Conservation (phyloP, 2,113 vertebrate species). For the Bufo gargarizans region DNA sequence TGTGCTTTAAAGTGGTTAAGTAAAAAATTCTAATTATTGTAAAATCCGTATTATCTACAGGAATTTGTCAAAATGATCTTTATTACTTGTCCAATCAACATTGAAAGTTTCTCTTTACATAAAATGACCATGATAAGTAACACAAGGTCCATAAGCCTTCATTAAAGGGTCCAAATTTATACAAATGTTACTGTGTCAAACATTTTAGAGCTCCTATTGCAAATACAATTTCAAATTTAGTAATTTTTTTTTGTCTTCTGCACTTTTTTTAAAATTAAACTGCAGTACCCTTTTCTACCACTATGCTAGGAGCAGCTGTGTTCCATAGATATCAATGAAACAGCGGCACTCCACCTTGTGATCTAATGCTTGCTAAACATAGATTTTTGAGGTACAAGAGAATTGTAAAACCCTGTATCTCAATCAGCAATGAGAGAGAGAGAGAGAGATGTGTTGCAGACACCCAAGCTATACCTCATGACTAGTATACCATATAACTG, state of each 20-base stretch:
- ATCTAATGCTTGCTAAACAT: not conserved
- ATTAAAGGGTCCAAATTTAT: not conserved
- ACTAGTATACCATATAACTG: no score
- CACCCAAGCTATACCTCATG: not conserved
- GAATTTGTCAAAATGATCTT: not conserved
- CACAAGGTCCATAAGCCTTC: not conserved
- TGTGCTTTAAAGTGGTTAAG: not conserved
- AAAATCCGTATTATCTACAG: not conserved
- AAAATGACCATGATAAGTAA: not conserved
- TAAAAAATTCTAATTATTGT: not conserved
- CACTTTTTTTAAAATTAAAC: not conserved
- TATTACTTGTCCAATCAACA: not conserved
- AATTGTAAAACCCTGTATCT: not conserved
- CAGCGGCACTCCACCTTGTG: not conserved
- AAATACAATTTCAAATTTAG: not conserved
- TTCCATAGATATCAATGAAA: not conserved
- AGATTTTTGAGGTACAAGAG: not conserved
- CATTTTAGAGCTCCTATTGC: not conserved
- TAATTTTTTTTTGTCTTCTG: not conserved
- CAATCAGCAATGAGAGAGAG: not conserved
- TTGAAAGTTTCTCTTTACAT: not conserved
- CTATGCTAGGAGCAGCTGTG: not conserved
- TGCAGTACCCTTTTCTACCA: slow-evolving; percentile 1
- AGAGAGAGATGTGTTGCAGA: not conserved
- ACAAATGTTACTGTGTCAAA: not conserved